Percentiles rank a stretch among this genome's conserved stretches.
phyloP scores from a whole-genome alignment of 2,113 vertebrate genomes.

The Copsychus sechellarum region DNA sequence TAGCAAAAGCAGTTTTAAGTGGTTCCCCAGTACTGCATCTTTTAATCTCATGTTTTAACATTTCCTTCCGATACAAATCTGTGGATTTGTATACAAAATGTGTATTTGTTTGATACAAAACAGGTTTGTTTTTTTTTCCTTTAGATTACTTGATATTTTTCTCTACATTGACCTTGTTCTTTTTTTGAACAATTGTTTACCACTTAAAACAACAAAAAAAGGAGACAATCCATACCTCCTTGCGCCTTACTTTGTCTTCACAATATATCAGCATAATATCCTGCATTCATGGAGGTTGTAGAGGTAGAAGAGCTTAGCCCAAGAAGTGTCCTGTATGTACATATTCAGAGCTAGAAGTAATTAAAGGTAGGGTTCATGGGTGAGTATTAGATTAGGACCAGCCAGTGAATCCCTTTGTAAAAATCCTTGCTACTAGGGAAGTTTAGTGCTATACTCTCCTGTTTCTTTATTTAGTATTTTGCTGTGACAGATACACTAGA shows the following conservation, averaged over 20 bases:
- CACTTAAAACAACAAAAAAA: neutral
- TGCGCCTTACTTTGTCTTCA: neutral
- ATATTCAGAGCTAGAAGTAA: neutral
- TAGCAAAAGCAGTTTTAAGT: neutral
- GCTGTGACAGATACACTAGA: neutral
- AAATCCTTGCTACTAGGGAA: neutral
- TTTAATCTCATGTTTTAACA: neutral
- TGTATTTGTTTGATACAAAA: too few species aligned
- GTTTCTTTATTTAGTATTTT: neutral
- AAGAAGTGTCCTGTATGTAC: neutral
- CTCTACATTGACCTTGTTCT: neutral
- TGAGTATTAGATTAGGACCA: neutral
- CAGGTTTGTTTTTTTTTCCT: neutral
- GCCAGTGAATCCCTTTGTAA: neutral
- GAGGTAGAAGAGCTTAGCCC: neutral
- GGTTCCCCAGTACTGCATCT: neutral
- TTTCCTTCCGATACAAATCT: neutral
- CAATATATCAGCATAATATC: neutral
- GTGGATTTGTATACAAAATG: too few species aligned
- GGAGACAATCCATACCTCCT: neutral
- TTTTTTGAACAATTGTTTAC: neutral
- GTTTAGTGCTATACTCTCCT: neutral
- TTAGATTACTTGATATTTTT: neutral
- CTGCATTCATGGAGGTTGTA: neutral
- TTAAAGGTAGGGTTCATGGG: neutral